Base-by-base conservation (phyloP, 2,888 invertebrate species). In the Ophion obscuratus region DNA sequence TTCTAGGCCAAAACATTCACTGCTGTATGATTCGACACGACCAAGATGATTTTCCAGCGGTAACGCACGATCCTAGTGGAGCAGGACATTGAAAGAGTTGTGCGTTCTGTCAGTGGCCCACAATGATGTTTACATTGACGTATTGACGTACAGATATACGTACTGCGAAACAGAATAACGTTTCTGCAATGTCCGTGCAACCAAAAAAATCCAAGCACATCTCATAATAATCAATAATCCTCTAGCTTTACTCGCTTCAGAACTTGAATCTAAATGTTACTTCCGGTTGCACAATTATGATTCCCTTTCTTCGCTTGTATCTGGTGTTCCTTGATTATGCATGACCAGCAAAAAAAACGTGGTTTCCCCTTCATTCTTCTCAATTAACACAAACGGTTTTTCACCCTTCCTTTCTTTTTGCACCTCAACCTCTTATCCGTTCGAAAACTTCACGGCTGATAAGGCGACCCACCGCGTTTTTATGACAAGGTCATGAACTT, bases 91-190 rank as follows among this genome's bases (percentile, higher is more conserved):
- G 10, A 36, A 20, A 61, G 20, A 75, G 24, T 31, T 53, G 40
- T 27, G 47, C 2, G 24, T 31, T 27, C n/a, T 27, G 36, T 10
- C 17, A 27, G 27, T n/a, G n/a, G 61, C 67, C 59, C 27, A 67
- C 74, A 75, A 70, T 70, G 78, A 68, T 68, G 74, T 68, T 40
- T 79, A 67, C 74, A 75, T 75, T 70, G 78, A 68, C 61, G 74
- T 68, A 53, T 79, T 78, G 74, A 78, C 61, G 59, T 83, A 66
- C n/a, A 20, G 24, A 47, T 27, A 24, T 9, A 77, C 36, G n/a
- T 40, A 40, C 6, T 40, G 7, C 40, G 9, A 40, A 40, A 40
- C 40, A 40, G 6, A 40, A 1, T 40, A 40, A 40, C 40, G 1
- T 40, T 40, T 7, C 40, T 9, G 40, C 40, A 40, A 36, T 36